Percentiles rank a stretch among this genome's conserved stretches.
Conservation (phyloP, 2,797 vertebrate genomes). For the Peromyscus eremicus region DNA sequence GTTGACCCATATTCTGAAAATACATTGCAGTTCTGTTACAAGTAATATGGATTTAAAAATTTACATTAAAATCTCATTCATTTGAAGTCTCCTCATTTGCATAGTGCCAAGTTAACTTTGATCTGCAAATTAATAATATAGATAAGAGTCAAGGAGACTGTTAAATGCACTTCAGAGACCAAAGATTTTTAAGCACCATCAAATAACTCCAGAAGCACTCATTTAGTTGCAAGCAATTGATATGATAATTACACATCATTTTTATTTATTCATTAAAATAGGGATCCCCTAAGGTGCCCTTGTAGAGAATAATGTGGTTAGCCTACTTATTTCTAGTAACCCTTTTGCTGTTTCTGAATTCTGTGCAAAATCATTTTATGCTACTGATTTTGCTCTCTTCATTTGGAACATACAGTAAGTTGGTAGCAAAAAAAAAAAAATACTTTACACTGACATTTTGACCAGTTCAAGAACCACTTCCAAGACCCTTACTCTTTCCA, state of each 20-base stretch:
- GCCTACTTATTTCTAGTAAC: constrained; percentile 68
- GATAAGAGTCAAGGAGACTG: constrained; percentile 77
- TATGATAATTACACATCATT: constrained; percentile 80
- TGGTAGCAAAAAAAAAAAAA: constrained; percentile 56
- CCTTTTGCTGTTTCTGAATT: constrained; percentile 65
- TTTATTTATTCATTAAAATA: constrained; percentile 83
- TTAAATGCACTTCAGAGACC: constrained; percentile 82
- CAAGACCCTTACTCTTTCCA: constrained; percentile 34
- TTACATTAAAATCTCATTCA: constrained; percentile 68
- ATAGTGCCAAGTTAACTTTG: constrained; percentile 78
- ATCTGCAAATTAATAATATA: constrained; percentile 81
- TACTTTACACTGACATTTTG: constrained; percentile 59
- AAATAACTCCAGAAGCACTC: constrained; percentile 81
- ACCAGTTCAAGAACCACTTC: constrained; percentile 51
- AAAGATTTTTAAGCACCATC: constrained; percentile 82
- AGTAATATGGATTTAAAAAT: constrained; percentile 69
- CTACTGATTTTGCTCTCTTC: constrained; percentile 61
- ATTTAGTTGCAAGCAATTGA: constrained; percentile 82
- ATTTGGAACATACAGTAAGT: constrained; percentile 58
- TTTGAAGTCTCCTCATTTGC: constrained; percentile 74
- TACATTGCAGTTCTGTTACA: constrained; percentile 67
- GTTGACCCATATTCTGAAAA: constrained; percentile 62
- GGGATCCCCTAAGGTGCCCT: constrained; percentile 72
- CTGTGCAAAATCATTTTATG: constrained; percentile 65
- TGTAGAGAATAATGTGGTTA: constrained; percentile 76